Percentiles rank a stretch among this genome's conserved stretches.
These are phyloP conservation scores for Eremobia ochroleuca DNA, from an alignment of 2,888 invertebrate species.

Conservation along the genomic window DNA sequence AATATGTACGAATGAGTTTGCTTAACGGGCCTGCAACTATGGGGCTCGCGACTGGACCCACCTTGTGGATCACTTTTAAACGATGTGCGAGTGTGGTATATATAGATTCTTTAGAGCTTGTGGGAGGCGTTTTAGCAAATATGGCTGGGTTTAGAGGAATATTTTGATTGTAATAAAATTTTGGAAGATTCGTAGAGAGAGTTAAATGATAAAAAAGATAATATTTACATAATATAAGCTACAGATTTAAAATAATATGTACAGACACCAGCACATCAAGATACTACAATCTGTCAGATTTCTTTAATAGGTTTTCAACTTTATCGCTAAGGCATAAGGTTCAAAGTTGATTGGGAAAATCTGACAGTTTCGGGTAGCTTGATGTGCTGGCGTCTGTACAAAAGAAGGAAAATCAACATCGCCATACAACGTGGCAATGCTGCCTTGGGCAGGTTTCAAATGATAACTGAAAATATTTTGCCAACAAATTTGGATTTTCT, in stretches of 20 bases:
- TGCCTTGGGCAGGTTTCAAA: background rate
- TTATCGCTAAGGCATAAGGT: too few species aligned
- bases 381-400: too few species aligned
- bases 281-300: too few species aligned
- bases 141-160: background rate
- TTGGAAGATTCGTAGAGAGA: background rate
- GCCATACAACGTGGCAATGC: too few species aligned
- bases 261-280: too few species aligned
- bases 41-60: slow-evolving; percentile 58
- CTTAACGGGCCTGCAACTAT: slow-evolving; percentile 83
- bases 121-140: background rate
- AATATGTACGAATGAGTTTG: slow-evolving; percentile 88
- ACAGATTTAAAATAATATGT: too few species aligned
- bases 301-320: too few species aligned
- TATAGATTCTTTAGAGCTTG: slow-evolving; percentile 26
- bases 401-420: too few species aligned
- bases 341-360: too few species aligned
- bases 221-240: too few species aligned
- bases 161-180: background rate
- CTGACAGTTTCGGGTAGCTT: too few species aligned
- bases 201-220: background rate
- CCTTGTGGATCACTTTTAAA: slow-evolving; percentile 63
- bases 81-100: slow-evolving; percentile 40
- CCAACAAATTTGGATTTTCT: too few species aligned
- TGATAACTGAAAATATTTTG: background rate